phyloP scores from a whole-genome alignment of 2,113 vertebrate genomes.

The Coreoperca whiteheadi region DNA sequence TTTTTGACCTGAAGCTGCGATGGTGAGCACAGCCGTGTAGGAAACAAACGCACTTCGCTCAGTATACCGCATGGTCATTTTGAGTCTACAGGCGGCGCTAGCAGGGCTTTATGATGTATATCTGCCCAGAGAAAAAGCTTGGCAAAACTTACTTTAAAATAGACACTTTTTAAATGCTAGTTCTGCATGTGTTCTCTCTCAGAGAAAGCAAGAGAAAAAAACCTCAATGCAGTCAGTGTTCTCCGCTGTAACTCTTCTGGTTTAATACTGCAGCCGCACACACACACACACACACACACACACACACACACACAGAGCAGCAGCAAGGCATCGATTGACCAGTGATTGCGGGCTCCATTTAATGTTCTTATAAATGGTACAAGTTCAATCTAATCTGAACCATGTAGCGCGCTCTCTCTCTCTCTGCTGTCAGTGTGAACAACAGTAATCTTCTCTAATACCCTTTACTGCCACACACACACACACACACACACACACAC shows the following conservation, averaged over 20 bases:
- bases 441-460: constrained; percentile 70
- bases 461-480: constrained; percentile 51
- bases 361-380: constrained; percentile 76
- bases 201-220: neutral
- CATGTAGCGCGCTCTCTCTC: constrained; percentile 38
- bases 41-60: too few relatives aligned
- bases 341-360: constrained; percentile 69
- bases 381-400: constrained; percentile 75
- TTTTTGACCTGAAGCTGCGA: too few relatives aligned
- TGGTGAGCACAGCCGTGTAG: too few relatives aligned
- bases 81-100: too few relatives aligned
- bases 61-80: too few relatives aligned
- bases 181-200: constrained; percentile 21
- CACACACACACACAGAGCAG: constrained; percentile 25
- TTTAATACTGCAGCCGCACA: constrained; percentile 28
- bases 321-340: constrained; percentile 57
- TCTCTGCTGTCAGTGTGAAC: constrained; percentile 69
- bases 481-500: constrained; percentile 39
- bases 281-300: constrained; percentile 27
- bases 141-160: neutral
- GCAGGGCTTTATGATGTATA: too few relatives aligned
- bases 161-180: neutral
- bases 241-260: neutral
- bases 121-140: neutral
- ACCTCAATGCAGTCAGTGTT: constrained; percentile 1